Evolutionary conservation across 2,113 vertebrate species (phyloP), one percentile per base, ranked within the genome.

Genomic region (Oceanites oceanicus): DNA sequence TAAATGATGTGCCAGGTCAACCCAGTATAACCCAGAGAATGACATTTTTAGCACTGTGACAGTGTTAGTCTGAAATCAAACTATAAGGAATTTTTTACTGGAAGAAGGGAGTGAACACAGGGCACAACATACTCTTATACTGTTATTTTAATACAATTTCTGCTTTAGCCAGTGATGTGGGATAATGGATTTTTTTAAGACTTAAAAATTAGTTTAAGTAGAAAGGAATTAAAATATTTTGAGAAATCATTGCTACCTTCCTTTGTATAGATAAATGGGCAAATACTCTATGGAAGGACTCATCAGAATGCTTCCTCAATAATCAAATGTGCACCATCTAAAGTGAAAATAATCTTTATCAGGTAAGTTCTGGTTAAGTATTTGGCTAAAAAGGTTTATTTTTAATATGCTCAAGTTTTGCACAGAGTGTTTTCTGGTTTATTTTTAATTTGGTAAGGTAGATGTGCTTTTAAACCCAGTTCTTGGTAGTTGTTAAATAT

Each of bases 291-390:
- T 77, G 99, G 99, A 96, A 99, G 98, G 97, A 99, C 99, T 94
- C 99, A 99, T 96, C 99, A 99, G 95, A 99, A 99, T 76, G 99
- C 99, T 74, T 99, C 99, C 16, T 99, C 99, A 91, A 99, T 99
- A 81, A 99, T 99, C 96, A 99, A 99, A 97, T 98, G 99, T 59
- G 98, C 99, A 23, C 98, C 98, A 42, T 99, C 99, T 53, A 99
- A 98, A 98, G 99, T 99, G 74, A 99, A 99, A 98, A 99, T 99
- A 59, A 99, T 99, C 96, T 99, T 99, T 94, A 97, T 99, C 96
- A 99, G 99, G 99, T 99, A 96, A 94, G 94, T 79, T 87, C 42
- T 80, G 13, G 25, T 76, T 75, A 65, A 96, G 38, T 1, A 16
- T 86, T 82, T 90, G 77, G 16, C 73, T 93, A 80, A 96, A 61